Conservation (phyloP, 2,113 vertebrate species). For the Hydrochoerus hydrochaeris region DNA sequence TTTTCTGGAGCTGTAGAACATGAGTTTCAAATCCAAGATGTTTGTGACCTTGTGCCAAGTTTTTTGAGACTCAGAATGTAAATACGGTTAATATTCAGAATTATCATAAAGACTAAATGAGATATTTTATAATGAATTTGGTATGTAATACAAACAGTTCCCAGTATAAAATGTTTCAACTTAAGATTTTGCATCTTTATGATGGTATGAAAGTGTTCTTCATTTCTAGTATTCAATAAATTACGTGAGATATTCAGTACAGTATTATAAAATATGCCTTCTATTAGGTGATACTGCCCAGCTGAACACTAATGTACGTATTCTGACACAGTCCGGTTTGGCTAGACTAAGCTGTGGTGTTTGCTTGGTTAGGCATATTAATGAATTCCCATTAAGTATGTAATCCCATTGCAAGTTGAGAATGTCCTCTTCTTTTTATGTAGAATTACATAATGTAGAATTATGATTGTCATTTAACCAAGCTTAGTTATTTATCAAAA, state of each 20-base stretch:
- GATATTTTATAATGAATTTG: constrained; percentile 39
- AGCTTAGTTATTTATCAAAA: constrained; percentile 26
- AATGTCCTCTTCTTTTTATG: constrained; percentile 7
- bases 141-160: background rate
- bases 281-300: background rate
- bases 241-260: background rate
- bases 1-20: background rate
- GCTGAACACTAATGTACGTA: background rate
- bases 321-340: background rate
- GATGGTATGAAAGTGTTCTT: background rate
- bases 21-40: constrained; percentile 37
- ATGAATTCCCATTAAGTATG: background rate
- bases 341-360: background rate
- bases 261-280: background rate
- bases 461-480: background rate
- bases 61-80: constrained; percentile 2
- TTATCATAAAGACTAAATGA: constrained; percentile 3
- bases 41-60: background rate
- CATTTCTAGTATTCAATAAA: background rate
- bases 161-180: background rate
- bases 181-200: background rate
- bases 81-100: constrained; percentile 2
- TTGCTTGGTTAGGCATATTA: background rate
- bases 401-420: background rate
- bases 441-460: background rate